Evolutionary conservation across 2,797 vertebrate species (phyloP), one percentile per base, ranked within the genome.

Genomic region (Spheniscus humboldti): DNA sequence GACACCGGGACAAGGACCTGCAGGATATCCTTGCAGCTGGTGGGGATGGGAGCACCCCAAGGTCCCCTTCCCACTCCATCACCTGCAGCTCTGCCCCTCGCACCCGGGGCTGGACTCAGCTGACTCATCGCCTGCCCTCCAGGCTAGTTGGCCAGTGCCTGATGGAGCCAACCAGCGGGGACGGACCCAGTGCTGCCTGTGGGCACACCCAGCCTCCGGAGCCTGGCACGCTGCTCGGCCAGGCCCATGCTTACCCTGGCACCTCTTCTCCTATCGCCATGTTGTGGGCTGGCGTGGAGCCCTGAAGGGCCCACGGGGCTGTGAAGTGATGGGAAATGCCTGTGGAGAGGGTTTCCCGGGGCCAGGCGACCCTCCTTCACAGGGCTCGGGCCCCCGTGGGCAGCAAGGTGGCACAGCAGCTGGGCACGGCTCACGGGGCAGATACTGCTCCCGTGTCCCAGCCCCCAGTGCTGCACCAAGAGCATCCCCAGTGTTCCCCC

Each of bases 351-450:
- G 7, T 33, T 63, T 78, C 13, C 22, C 2, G 1, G 2, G 13
- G 39, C 55, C 57, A 79, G 41, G 33, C 0, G 8, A 64, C 31
- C 37, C 47, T 77, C 35, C 52, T 8, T 22, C 3, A 2, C 63
- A 43, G 59, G 50, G 41, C n/a, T 69, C 0, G 0, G 3, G 33
- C 73, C 27, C 35, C 35, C 3, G 0, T 0, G 15, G 47, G 15
- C 43, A 85, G 60, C 18, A 69, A 69, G 25, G 56, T 24, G 45
- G 47, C 80, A 31, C 0, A 0, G 25, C 76, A 69, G 37, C 41
- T 37, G 66, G 74, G 28, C 64, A 92, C 1, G 1, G n/a, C 52
- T 73, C 27, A 14, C 30, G n/a, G 19, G 17, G 35, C 0, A 1
- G 55, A 76, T n/a, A 66, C 2, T 9, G 14, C 52, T 71, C 13